Evolutionary conservation across 1,140 invertebrate species (phyloP).

Genomic region (Microplitis mediator): DNA sequence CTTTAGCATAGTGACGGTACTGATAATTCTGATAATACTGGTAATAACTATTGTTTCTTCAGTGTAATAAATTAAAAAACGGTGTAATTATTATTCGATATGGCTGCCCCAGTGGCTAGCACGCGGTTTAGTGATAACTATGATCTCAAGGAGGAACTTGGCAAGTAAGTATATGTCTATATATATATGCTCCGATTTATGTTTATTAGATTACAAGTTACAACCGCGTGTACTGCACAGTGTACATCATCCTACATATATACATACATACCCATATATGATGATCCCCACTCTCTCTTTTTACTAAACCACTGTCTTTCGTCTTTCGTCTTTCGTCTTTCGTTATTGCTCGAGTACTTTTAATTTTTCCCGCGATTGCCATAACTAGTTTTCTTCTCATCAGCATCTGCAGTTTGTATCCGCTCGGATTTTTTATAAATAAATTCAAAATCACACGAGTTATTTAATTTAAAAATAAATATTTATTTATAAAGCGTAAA

Average conservation of each 20-base stretch:
- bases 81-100: constrained; percentile 45
- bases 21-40: neutral
- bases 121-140: constrained; percentile 99
- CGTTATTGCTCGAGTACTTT: neutral
- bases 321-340: neutral
- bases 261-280: neutral
- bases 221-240: neutral
- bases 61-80: constrained; percentile 20
- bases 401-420: constrained; percentile 11
- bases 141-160: constrained; percentile 99
- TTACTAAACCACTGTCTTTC: neutral
- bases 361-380: neutral
- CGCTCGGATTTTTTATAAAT: neutral
- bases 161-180: constrained; percentile 84
- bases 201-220: neutral
- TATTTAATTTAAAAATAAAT: too few relatives aligned
- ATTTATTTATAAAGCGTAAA: too few relatives aligned
- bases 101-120: constrained; percentile 75
- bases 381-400: constrained; percentile 19
- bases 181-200: neutral
- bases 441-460: too few relatives aligned
- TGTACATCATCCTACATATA: neutral
- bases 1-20: constrained; percentile 35
- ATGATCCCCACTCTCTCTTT: neutral
- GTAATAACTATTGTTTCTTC: neutral